Evolutionary conservation across 2,113 vertebrate species (phyloP).

Genomic region (Cebidichthys violaceus): DNA sequence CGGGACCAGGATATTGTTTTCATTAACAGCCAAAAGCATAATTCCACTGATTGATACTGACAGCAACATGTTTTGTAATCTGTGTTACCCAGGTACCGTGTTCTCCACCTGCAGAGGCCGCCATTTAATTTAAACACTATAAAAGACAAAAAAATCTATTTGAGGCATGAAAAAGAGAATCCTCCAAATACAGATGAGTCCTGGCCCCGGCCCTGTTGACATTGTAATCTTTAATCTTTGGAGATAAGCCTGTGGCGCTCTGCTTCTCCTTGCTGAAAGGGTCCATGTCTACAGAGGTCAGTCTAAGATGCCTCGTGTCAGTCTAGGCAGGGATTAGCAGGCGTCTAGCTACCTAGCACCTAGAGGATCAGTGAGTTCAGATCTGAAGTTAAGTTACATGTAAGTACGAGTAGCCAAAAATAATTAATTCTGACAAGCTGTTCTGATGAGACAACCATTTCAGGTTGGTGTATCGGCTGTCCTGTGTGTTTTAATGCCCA

Average conservation of each 20-base stretch:
- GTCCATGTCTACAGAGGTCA: conserved; percentile 8
- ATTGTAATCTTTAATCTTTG: conserved; percentile 18
- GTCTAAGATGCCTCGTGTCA: conserved; percentile 5
- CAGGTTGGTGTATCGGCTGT: background rate
- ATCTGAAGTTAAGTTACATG: background rate
- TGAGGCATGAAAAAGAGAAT: background rate
- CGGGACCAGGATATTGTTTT: background rate
- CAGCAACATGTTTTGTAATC: background rate
- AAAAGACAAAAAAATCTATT: background rate
- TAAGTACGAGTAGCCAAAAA: background rate
- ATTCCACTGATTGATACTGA: background rate
- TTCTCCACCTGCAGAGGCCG: background rate
- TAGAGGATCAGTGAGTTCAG: conserved; percentile 22
- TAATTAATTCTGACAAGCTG: background rate
- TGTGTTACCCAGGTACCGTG: background rate
- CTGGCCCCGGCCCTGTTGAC: background rate
- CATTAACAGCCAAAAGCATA: background rate
- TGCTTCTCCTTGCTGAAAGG: conserved; percentile 1
- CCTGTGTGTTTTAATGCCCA: background rate
- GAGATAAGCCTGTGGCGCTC: background rate
- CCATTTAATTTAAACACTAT: background rate
- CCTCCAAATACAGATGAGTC: background rate
- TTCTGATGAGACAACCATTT: background rate
- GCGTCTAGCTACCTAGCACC: conserved; percentile 12
- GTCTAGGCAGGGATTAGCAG: conserved; percentile 30